These are phyloP conservation scores for Chironex yamaguchii DNA, from an alignment of 30 jellyfish, hydroid and myxozoan species.

Conservation along the genomic window DNA sequence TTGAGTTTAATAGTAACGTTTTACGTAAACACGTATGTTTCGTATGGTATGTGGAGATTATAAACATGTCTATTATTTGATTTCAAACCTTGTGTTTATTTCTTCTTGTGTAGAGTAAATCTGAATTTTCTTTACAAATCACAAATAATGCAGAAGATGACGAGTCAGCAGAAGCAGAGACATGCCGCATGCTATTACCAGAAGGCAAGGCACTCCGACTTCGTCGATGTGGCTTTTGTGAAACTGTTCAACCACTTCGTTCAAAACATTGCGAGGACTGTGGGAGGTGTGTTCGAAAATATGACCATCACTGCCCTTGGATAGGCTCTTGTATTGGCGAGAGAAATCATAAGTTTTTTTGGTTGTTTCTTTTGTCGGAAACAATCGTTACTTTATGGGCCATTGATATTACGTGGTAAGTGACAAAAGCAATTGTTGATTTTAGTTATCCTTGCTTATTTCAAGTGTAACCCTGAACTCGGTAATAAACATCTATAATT, in stretches of 20 bases:
- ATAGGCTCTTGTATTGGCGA: slow-evolving; percentile 98
- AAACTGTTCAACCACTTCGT: slow-evolving; percentile 90
- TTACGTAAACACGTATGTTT: neutral
- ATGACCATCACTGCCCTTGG: slow-evolving; percentile 99
- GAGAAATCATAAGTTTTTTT: slow-evolving; percentile 88
- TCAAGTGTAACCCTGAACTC: too few species aligned
- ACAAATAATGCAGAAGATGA: slow-evolving; percentile 30
- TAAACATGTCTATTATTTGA: neutral
- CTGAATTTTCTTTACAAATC: neutral
- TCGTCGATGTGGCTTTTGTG: slow-evolving; percentile 96
- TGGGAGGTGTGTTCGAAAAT: slow-evolving; percentile 86
- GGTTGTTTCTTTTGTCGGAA: slow-evolving; percentile 80
- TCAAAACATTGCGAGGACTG: slow-evolving; percentile 99
- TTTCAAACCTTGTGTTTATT: neutral
- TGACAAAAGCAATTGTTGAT: too few species aligned
- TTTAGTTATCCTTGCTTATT: too few species aligned
- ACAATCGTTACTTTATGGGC: slow-evolving; percentile 82
- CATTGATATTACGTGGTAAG: slow-evolving; percentile 75
- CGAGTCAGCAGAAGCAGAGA: slow-evolving; percentile 68
- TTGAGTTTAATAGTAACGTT: too few species aligned
- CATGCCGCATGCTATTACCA: slow-evolving; percentile 82
- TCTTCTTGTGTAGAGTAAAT: neutral
- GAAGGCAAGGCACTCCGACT: slow-evolving; percentile 84
- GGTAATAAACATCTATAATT: too few species aligned
- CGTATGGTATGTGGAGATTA: neutral